Base-by-base conservation (phyloP, 2,888 invertebrate species). In the Schrankia costaestrigalis region DNA sequence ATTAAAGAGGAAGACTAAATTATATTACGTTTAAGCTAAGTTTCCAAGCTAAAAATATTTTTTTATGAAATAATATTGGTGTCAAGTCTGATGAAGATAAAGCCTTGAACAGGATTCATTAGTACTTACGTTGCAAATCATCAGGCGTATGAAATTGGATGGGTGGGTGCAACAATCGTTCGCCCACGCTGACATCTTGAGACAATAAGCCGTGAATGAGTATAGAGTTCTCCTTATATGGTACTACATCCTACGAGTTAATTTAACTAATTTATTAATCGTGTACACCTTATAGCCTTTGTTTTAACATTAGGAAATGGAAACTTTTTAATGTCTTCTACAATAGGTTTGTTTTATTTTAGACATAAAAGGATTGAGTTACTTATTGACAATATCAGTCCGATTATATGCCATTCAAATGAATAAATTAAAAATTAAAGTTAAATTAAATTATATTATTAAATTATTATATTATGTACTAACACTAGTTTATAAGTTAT, bases 61-160 rank as follows among this genome's bases (percentile, higher is more conserved):
- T 5, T 17, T 3, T 3, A 7, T 17, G 17, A 17, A 5, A 5
- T 17, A 7, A 17, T 3, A 7, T 3, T 21, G 2, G 21, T 21
- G n/a, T n/a, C n/a, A n/a, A n/a, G n/a, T n/a, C n/a, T n/a, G n/a
- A n/a, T n/a, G n/a, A n/a, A n/a, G n/a, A n/a, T n/a, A n/a, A n/a
- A n/a, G n/a, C n/a, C n/a, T n/a, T n/a, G n/a, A n/a, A n/a, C n/a
- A 70, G 71, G 71, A 75, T 74, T 75, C 75, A 82, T 81, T 73
- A 52, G 70, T 64, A 72, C 62, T 63, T 65, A 68, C 68, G 63
- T 50, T 75, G 77, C 71, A 76, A 78, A 80, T 72, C 63, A 77
- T 80, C 71, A 75, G 56, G 41, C 55, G 55, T 55, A 50, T 33
- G 46, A 45, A 58, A 63, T 70, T 64, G 54, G 56, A 56, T 62